Evolutionary conservation across 2,113 vertebrate species (phyloP).

Genomic region (Channa maculata): DNA sequence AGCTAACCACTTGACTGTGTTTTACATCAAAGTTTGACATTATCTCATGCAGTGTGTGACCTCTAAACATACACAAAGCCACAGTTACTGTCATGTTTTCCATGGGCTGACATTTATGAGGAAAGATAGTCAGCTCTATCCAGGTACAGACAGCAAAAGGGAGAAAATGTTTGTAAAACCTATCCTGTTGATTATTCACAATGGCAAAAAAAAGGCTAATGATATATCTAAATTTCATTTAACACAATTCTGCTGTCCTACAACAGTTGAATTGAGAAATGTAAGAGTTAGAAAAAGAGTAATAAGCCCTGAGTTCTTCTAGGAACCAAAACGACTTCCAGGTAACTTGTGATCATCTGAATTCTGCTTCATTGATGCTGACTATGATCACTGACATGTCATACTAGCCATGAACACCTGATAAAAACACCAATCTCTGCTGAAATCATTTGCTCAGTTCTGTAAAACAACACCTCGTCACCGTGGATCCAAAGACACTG

Average conservation of each 20-base stretch:
- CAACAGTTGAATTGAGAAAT: constrained; percentile 20
- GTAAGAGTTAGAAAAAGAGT: neutral
- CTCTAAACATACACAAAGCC: constrained; percentile 40
- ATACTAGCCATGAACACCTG: neutral
- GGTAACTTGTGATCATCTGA: constrained; percentile 22
- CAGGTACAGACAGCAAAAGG: constrained; percentile 25
- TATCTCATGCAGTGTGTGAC: constrained; percentile 59
- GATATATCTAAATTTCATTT: constrained; percentile 1
- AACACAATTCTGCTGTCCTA: constrained; percentile 29
- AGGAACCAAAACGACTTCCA: constrained; percentile 13
- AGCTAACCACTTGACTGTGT: constrained; percentile 52
- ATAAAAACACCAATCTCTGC: constrained; percentile 1
- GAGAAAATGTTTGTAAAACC: constrained; percentile 16
- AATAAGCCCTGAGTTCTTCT: constrained; percentile 1
- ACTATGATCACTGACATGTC: neutral
- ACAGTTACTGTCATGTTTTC: constrained; percentile 68
- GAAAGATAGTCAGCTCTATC: constrained; percentile 16
- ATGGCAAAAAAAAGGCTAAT: constrained; percentile 21
- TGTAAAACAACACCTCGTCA: neutral
- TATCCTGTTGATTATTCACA: neutral
- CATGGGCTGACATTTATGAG: constrained; percentile 69
- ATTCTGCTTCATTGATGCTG: constrained; percentile 1
- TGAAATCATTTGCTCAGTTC: neutral
- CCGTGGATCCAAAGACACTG: neutral
- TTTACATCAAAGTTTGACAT: constrained; percentile 66